Conservation (phyloP, 2,797 vertebrate genomes). For the Cynopterus sphinx region DNA sequence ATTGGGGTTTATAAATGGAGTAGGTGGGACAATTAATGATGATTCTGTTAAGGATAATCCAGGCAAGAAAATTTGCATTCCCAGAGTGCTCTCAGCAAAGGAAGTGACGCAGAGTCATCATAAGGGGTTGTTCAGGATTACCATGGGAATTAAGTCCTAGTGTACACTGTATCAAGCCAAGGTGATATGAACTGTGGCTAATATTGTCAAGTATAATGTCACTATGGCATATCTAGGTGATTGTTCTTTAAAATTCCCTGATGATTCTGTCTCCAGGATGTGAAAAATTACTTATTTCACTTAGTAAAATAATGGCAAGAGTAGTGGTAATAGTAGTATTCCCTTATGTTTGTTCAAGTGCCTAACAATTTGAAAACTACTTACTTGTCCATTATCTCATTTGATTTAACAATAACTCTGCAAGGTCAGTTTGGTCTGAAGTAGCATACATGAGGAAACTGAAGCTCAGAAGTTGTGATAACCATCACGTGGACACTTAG, state of each 20-base stretch:
- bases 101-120: background rate
- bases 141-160: background rate
- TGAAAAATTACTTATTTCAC: background rate
- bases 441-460: background rate
- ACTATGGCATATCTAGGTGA: background rate
- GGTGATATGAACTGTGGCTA: background rate
- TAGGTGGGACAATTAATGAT: background rate
- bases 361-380: background rate
- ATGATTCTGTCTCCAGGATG: background rate
- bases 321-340: background rate
- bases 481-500: background rate
- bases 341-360: background rate
- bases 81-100: background rate
- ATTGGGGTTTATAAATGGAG: background rate
- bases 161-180: background rate
- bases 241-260: background rate
- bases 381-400: background rate
- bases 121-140: background rate
- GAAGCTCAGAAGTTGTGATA: background rate
- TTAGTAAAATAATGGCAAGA: background rate
- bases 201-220: background rate
- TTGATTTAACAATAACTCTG: background rate
- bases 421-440: constrained; percentile 11
- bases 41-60: background rate
- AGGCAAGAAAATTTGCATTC: background rate